Conservation (phyloP, 2,888 invertebrate genomes). For the Poecilus cupreus region DNA sequence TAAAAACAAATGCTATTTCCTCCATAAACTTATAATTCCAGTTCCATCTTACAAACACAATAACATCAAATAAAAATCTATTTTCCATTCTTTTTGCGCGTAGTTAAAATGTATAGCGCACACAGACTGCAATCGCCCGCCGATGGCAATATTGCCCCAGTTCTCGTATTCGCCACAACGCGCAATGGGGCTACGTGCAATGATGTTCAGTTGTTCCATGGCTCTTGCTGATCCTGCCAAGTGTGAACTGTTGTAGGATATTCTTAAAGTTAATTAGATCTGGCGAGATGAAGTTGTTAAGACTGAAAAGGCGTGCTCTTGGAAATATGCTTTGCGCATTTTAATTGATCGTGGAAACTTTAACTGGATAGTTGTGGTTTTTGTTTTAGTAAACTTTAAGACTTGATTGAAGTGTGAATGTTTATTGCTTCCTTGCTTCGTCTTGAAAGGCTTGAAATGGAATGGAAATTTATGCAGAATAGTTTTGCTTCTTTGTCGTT, state of each 20-base stretch:
- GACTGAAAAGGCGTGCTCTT: neutral
- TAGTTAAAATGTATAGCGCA: slow-evolving; percentile 37
- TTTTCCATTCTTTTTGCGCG: neutral
- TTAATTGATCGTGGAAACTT: slow-evolving; percentile 15
- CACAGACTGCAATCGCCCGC: slow-evolving; percentile 9
- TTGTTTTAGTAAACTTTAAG: neutral
- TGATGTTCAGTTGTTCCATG: neutral
- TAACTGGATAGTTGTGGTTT: slow-evolving; percentile 8
- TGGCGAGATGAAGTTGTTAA: slow-evolving; percentile 26
- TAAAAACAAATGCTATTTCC: neutral
- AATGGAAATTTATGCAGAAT: slow-evolving; percentile 13
- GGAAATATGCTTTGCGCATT: slow-evolving; percentile 20
- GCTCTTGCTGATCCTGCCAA: slow-evolving; percentile 7
- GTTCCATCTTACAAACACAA: slow-evolving; percentile 16
- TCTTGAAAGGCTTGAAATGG: neutral
- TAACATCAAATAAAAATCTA: slow-evolving; percentile 28
- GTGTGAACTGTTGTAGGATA: slow-evolving; percentile 37
- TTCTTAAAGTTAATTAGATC: slow-evolving; percentile 43
- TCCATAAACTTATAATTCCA: slow-evolving; percentile 18
- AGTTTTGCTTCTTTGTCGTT: neutral
- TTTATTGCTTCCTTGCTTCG: neutral
- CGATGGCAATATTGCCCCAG: neutral
- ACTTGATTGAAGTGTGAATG: slow-evolving; percentile 24
- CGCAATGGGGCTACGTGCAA: neutral
- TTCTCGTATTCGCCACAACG: neutral